These are phyloP conservation scores for Hoplodrina blanda DNA, from an alignment of 2,888 invertebrate species.

Conservation along the genomic window DNA sequence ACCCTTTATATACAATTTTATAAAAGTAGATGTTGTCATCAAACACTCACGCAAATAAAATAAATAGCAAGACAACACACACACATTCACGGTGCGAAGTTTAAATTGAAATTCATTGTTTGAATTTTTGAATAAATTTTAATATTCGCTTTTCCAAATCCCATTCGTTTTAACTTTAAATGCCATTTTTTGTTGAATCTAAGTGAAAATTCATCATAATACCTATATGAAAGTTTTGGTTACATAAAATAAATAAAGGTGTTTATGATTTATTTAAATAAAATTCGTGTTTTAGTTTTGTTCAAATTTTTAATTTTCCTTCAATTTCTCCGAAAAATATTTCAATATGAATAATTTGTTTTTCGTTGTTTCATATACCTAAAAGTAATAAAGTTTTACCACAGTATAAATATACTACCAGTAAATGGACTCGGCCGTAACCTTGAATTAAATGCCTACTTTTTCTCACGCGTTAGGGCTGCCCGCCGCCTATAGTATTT, in stretches of 20 bases:
- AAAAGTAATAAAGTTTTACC: too few relatives aligned
- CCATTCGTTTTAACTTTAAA: conserved; percentile 23
- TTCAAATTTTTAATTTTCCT: background rate
- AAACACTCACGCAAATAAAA: background rate
- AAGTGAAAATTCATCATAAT: conserved; percentile 12
- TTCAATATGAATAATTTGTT: too few relatives aligned
- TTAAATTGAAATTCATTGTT: conserved; percentile 24
- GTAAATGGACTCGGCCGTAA: too few relatives aligned
- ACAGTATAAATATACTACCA: too few relatives aligned
- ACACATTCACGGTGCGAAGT: background rate
- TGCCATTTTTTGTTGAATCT: conserved; percentile 15
- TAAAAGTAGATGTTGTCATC: background rate
- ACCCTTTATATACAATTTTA: conserved; percentile 10
- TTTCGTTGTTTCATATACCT: too few relatives aligned
- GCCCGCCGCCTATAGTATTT: too few relatives aligned
- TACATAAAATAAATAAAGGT: conserved; percentile 2
- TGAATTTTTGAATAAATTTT: background rate
- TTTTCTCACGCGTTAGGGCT: too few relatives aligned
- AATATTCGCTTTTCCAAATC: conserved; percentile 1
- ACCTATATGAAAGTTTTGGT: background rate
- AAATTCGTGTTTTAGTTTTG: background rate
- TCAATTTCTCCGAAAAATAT: background rate
- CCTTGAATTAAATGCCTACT: too few relatives aligned
- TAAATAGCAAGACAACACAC: background rate
- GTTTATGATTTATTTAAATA: conserved; percentile 15